Conservation (phyloP, 1,140 invertebrate species). For the Charaxes varanes region DNA sequence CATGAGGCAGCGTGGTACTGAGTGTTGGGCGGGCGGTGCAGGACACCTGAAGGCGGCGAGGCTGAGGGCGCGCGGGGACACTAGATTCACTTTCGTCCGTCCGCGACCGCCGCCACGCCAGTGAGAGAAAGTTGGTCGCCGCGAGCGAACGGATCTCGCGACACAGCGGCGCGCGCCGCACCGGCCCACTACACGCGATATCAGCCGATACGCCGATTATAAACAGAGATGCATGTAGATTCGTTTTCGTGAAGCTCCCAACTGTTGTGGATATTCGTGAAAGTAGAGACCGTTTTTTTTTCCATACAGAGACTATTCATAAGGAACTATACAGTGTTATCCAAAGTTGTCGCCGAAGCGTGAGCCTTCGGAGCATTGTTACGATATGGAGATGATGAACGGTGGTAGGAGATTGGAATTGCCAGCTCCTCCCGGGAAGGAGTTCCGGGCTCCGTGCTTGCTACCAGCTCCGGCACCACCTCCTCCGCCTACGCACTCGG, state of each 20-base stretch:
- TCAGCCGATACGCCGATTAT: slow-evolving; percentile 27
- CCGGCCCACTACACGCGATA: slow-evolving; percentile 39
- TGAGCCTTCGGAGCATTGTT: slow-evolving; percentile 46
- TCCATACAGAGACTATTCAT: no score
- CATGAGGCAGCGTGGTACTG: slow-evolving; percentile 31
- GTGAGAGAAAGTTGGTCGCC: slow-evolving; percentile 71
- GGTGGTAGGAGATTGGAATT: slow-evolving; percentile 57
- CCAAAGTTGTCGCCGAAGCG: slow-evolving; percentile 59
- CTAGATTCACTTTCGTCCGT: slow-evolving; percentile 72
- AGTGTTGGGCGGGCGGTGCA: slow-evolving; percentile 57
- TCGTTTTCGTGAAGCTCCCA: slow-evolving; percentile 11
- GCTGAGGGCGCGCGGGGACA: slow-evolving; percentile 47
- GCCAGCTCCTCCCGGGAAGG: slow-evolving; percentile 65
- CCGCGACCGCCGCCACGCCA: slow-evolving; percentile 58
- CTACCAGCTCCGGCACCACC: slow-evolving; percentile 67
- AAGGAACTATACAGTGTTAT: slow-evolving; percentile 62
- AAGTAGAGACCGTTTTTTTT: no score
- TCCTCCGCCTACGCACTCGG: slow-evolving; percentile 63
- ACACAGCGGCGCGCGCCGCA: slow-evolving; percentile 56
- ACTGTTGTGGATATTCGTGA: slow-evolving; percentile 10
- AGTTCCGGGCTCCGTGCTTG: slow-evolving; percentile 60
- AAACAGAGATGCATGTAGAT: slow-evolving; percentile 21
- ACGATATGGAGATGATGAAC: slow-evolving; percentile 55
- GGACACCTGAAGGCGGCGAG: slow-evolving; percentile 55
- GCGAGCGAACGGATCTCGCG: slow-evolving; percentile 65